Evolutionary conservation across 2,888 invertebrate species (phyloP), one percentile per base, ranked within the genome.

Genomic region (Periphyllus acericola): DNA sequence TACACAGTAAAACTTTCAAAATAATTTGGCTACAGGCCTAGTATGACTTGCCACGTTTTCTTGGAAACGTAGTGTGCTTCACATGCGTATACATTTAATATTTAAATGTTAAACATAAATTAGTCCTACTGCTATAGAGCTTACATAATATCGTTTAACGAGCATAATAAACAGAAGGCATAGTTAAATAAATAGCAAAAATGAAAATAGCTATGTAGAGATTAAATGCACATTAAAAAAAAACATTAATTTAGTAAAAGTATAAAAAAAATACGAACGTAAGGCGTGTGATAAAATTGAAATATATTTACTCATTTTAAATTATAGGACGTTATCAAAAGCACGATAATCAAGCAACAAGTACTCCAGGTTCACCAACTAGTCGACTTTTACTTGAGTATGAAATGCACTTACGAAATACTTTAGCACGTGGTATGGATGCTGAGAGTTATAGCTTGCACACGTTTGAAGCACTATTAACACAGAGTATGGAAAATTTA

Each of bases 401-500:
- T 91, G 98, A 98, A 93, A 97, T 97, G 96, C 97, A 98, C 92
- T 93, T 98, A 88, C 93, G 97, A 89, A 98, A 98, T 91, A 97
- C 97, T 0, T 93, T 98, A 89, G 97, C 97, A 90, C 97, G 97
- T 92, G 98, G 97, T 90, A 96, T 97, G 96, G 98, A 98, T 91
- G 97, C 97, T 14, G 97, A 98, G 92, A 97, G 97, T 91, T 97
- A 97, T 92, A 97, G 97, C 91, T 93, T 98, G 90, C 97, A 98
- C 91, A 98, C 98, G 1, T 98, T 98, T 91, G 97, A 98, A 92
- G 97, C 97, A 89, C 93, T 98, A 89, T 93, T 98, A 89, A 96
- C 97, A 84, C 97, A 98, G 92, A 97, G 97, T 92, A 97, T 97
- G 97, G 98, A 98, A 92, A 97, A 98, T 93, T 93, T 98, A 92